Conservation (phyloP, 2,888 invertebrate genomes). For the Epistrophella euchroma region DNA sequence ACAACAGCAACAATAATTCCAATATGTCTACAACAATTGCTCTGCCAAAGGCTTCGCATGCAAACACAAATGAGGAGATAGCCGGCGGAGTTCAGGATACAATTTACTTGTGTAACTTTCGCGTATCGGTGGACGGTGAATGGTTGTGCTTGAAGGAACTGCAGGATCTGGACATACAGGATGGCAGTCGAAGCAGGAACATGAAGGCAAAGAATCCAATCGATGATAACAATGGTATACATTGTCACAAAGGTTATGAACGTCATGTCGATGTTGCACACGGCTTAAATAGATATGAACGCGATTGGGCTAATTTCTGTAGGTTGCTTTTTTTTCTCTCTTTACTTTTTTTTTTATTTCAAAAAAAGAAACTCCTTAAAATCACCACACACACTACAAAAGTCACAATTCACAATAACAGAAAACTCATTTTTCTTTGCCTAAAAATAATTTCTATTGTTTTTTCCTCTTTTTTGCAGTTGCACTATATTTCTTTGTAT, state of each 20-base stretch:
- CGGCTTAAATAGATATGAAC: slow-evolving; percentile 82
- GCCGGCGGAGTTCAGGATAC: slow-evolving; percentile 94
- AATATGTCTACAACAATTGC: slow-evolving; percentile 81
- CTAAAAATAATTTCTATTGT: slow-evolving; percentile 16
- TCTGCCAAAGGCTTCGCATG: slow-evolving; percentile 84
- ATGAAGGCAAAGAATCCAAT: slow-evolving; percentile 77
- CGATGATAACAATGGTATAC: slow-evolving; percentile 74
- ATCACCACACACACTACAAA: slow-evolving; percentile 7
- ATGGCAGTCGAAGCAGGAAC: slow-evolving; percentile 79
- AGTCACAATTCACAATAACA: slow-evolving; percentile 20
- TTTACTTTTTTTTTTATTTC: slow-evolving; percentile 35
- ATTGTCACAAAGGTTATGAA: slow-evolving; percentile 76
- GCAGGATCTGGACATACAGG: slow-evolving; percentile 95
- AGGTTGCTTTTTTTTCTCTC: slow-evolving; percentile 83
- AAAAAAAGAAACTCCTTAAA: background rate
- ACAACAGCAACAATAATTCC: slow-evolving; percentile 73
- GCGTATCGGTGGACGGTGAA: slow-evolving; percentile 98
- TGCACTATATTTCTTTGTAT: slow-evolving; percentile 9
- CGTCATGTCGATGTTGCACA: slow-evolving; percentile 78
- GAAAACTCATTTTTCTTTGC: background rate
- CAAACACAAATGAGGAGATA: slow-evolving; percentile 82
- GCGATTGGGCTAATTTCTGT: slow-evolving; percentile 83
- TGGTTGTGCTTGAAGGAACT: slow-evolving; percentile 98
- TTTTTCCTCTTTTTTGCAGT: slow-evolving; percentile 15
- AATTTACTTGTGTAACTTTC: slow-evolving; percentile 98